phyloP scores from a whole-genome alignment of 1,140 invertebrate species.

The Bombus breviceps region DNA sequence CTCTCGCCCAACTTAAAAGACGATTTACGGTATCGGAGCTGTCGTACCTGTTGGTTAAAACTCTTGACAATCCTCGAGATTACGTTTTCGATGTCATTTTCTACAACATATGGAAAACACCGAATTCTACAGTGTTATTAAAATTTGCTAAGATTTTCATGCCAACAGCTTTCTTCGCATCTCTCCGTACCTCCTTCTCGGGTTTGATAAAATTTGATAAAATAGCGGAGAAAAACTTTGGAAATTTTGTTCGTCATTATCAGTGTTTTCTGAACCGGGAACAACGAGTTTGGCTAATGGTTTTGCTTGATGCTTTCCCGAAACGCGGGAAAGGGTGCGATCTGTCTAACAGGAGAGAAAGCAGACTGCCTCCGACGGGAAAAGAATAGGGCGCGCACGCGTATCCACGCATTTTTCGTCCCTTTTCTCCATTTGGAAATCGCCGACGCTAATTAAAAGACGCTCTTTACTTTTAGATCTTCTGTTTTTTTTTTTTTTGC shows the following conservation, averaged over 20 bases:
- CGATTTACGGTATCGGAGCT: conserved; percentile 23
- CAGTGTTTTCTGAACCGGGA: not conserved
- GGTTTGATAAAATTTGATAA: too few relatives aligned
- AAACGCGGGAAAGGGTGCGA: conserved; percentile 48
- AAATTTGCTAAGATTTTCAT: too few relatives aligned
- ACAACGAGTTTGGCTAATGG: conserved; percentile 16
- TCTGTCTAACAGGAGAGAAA: conserved; percentile 47
- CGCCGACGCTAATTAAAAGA: conserved; percentile 22
- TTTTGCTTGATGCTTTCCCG: not conserved
- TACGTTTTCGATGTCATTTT: not conserved
- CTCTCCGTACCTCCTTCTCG: too few relatives aligned
- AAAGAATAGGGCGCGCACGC: conserved; percentile 35
- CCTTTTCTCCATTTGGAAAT: not conserved
- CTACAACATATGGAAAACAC: not conserved
- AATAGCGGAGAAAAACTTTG: not conserved
- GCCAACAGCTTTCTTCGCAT: fast-evolving
- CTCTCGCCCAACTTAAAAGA: not conserved
- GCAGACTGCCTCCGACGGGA: conserved; percentile 37
- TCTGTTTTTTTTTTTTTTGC: too few relatives aligned
- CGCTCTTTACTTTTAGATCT: not conserved
- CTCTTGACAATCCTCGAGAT: not conserved
- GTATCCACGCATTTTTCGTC: conserved; percentile 18
- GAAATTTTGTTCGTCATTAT: not conserved
- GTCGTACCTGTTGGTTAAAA: conserved; percentile 19
- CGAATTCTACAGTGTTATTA: not conserved